phyloP scores from a whole-genome alignment of 1,140 invertebrate genomes.

The Coelopa frigida region DNA sequence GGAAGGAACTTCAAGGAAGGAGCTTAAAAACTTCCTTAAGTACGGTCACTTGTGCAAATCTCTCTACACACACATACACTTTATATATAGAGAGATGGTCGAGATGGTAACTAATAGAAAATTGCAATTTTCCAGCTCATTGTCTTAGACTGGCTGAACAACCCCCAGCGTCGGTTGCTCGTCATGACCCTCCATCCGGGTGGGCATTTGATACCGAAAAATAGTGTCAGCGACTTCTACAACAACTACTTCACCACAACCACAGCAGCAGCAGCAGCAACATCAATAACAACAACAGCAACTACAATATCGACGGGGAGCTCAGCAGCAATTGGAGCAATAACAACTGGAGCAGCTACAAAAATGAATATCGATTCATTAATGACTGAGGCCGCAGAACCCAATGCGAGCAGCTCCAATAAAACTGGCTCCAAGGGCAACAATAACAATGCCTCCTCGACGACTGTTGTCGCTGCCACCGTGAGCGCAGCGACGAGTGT shows the following conservation, averaged over 20 bases:
- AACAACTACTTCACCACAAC: slow-evolving; percentile 20
- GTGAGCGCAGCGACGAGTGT: not conserved
- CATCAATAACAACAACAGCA: slow-evolving; percentile 19
- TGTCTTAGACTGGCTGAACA: slow-evolving; percentile 48
- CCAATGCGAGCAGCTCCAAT: not conserved
- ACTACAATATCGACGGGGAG: slow-evolving; percentile 19
- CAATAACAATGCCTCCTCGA: not conserved
- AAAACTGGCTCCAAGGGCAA: not conserved
- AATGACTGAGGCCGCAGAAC: not conserved
- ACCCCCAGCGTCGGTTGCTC: slow-evolving; percentile 49
- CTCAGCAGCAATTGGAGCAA: slow-evolving; percentile 1
- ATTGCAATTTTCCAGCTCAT: slow-evolving; percentile 43
- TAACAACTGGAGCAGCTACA: not conserved
- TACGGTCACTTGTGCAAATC: not conserved
- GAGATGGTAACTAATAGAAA: not conserved
- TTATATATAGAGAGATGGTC: not conserved
- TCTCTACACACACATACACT: not conserved
- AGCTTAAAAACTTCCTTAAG: not conserved
- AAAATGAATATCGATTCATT: not conserved
- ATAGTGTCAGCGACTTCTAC: slow-evolving; percentile 30
- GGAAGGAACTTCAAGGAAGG: too few species aligned
- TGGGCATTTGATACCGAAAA: slow-evolving; percentile 42
- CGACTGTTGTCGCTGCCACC: slow-evolving; percentile 18
- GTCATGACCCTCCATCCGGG: slow-evolving; percentile 49
- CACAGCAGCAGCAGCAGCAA: not conserved